Percentiles rank a stretch among this genome's conserved stretches.
phyloP scores from a whole-genome alignment of 2,113 vertebrate species.

The Aythya baeri region DNA sequence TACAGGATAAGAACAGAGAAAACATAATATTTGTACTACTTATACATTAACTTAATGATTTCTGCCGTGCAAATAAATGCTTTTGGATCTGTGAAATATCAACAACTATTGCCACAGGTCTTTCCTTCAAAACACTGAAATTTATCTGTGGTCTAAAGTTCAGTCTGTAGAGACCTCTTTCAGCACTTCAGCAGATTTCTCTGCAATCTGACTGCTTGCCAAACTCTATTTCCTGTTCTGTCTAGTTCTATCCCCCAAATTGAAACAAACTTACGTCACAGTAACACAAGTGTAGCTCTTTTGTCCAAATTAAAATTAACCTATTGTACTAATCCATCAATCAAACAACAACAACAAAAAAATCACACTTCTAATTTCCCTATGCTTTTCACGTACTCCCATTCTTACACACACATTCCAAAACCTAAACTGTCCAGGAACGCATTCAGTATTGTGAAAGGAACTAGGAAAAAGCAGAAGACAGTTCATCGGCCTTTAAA shows the following conservation, averaged over 20 bases:
- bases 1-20: not conserved
- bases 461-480: not conserved
- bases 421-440: not conserved
- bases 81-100: not conserved
- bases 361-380: not conserved
- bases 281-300: not conserved
- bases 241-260: not conserved
- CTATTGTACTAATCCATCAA: not conserved
- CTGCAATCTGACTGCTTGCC: not conserved
- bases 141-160: conserved; percentile 14
- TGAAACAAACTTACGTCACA: not conserved
- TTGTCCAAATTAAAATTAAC: not conserved
- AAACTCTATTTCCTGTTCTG: conserved; percentile 17
- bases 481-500: not conserved
- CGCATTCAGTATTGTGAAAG: not conserved
- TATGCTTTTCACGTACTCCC: not conserved
- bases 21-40: not conserved
- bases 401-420: not conserved
- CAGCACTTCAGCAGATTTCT: conserved; percentile 33
- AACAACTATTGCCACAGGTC: not conserved
- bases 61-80: not conserved
- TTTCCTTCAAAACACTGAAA: not conserved
- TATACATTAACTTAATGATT: not conserved
- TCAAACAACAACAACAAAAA: not conserved
- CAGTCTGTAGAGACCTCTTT: not conserved